phyloP scores from a whole-genome alignment of 2,797 vertebrate genomes.

The Macropus fuliginosus region DNA sequence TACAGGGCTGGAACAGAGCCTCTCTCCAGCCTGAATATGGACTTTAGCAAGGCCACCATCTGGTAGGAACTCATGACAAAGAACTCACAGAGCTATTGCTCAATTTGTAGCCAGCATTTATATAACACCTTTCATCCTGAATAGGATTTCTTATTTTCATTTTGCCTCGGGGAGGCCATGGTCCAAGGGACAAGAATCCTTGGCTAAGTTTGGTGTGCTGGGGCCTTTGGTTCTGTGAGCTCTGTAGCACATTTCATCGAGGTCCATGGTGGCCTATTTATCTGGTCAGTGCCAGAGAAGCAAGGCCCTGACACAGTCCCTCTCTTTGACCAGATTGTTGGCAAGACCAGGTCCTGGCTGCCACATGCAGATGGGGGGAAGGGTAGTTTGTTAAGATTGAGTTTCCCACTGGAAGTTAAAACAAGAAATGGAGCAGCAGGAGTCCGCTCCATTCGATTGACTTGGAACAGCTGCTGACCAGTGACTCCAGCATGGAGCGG shows the following conservation, averaged over 20 bases:
- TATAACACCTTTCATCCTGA: not conserved
- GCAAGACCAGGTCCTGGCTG: not conserved
- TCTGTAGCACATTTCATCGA: not conserved
- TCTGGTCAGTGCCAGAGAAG: not conserved
- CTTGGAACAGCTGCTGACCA: conserved; percentile 84
- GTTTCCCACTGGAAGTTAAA: conserved; percentile 85
- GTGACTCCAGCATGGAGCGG: conserved; percentile 75
- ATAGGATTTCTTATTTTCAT: not conserved
- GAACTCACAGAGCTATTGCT: not conserved
- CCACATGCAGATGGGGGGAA: conserved; percentile 54
- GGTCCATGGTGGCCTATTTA: not conserved
- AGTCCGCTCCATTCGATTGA: conserved; percentile 78
- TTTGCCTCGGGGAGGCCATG: not conserved
- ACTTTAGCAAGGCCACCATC: not conserved
- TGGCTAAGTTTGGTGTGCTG: not conserved
- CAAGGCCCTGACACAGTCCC: not conserved
- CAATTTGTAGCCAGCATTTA: not conserved
- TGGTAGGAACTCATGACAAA: not conserved
- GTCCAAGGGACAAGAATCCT: not conserved
- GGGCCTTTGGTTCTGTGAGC: not conserved
- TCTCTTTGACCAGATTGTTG: conserved; percentile 37
- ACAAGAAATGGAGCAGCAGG: conserved; percentile 82
- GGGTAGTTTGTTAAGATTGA: conserved; percentile 73
- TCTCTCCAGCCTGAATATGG: not conserved
- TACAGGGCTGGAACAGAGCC: not conserved